Percentiles rank a stretch among this genome's conserved stretches.
Conservation (phyloP, 2,797 vertebrate species). For the Sebastes hopkinsi region DNA sequence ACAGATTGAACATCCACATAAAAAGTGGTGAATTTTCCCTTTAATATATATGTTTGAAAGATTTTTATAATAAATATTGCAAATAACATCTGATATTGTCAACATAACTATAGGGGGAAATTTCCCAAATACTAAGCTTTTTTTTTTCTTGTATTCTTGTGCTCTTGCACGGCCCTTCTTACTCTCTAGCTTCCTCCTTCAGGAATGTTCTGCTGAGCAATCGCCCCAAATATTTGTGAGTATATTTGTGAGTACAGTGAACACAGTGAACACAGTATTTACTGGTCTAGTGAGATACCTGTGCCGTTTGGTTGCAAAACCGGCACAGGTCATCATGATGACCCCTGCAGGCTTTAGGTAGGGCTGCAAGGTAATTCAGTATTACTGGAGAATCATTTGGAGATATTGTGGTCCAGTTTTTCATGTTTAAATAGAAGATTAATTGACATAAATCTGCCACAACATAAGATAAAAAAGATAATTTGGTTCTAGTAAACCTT, state of each 20-base stretch:
- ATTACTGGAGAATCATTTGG: too few relatives aligned
- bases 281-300: too few relatives aligned
- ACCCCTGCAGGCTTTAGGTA: too few relatives aligned
- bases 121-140: background rate
- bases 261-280: too few relatives aligned
- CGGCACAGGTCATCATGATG: background rate
- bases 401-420: background rate
- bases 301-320: background rate
- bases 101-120: background rate
- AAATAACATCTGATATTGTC: background rate
- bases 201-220: too few relatives aligned
- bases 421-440: background rate
- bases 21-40: background rate
- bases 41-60: background rate
- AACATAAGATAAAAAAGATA: background rate
- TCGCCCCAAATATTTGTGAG: too few relatives aligned
- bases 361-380: too few relatives aligned
- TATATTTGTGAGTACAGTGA: too few relatives aligned
- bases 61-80: background rate
- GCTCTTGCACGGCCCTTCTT: background rate
- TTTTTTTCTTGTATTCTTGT: background rate
- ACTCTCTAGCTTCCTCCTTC: too few relatives aligned
- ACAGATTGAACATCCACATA: background rate
- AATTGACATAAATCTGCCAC: background rate
- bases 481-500: background rate